phyloP scores from a whole-genome alignment of 2,113 vertebrate species.

The Aptenodytes forsteri region DNA sequence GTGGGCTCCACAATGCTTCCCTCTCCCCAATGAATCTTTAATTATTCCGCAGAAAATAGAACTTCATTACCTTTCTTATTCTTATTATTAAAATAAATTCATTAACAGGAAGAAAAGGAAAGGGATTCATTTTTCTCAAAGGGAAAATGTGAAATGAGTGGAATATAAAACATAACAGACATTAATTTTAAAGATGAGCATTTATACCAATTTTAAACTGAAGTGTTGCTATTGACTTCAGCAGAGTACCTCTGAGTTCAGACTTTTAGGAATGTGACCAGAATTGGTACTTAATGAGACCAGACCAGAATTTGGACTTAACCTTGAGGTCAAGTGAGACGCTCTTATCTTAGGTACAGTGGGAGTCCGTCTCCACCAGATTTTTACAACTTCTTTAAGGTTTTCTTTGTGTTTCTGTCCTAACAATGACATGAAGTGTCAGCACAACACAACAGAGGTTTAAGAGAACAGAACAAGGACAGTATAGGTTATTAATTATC shows the following conservation, averaged over 20 bases:
- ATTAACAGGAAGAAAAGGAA: background rate
- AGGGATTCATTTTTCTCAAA: background rate
- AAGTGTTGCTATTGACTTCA: background rate
- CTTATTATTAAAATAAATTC: constrained; percentile 9
- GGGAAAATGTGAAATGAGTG: background rate
- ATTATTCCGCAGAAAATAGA: constrained; percentile 21
- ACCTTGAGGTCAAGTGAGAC: background rate
- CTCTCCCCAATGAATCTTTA: background rate
- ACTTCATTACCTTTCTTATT: background rate
- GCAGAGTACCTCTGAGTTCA: background rate
- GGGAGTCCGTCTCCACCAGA: background rate
- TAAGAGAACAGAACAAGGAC: background rate
- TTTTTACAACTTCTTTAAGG: background rate
- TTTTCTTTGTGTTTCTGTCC: background rate
- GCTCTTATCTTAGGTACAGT: rapidly evolving
- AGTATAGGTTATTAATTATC: background rate
- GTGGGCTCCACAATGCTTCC: background rate
- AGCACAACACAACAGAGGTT: background rate
- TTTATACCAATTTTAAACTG: background rate
- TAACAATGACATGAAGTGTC: background rate
- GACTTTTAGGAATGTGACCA: background rate
- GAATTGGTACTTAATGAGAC: background rate
- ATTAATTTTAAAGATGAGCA: background rate
- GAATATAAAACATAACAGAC: background rate
- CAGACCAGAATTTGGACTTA: background rate